Conservation (phyloP, 2,113 vertebrate species). For the Corythoichthys intestinalis region DNA sequence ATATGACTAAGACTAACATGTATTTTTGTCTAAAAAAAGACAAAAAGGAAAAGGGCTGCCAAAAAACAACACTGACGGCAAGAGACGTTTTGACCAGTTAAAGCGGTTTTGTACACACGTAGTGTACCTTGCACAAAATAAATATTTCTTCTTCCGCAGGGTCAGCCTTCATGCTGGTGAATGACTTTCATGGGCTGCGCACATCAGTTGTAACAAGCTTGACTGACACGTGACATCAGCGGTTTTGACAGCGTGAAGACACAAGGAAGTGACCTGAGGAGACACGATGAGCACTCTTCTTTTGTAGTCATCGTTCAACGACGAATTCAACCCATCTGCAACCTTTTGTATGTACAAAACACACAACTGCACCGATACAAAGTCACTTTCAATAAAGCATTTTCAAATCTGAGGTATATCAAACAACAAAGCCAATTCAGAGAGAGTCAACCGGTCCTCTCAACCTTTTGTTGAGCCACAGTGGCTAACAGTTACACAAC, state of each 20-base stretch:
- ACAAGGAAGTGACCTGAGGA: slow-evolving; percentile 7
- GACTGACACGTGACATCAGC: slow-evolving; percentile 31
- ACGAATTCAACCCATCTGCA: not conserved
- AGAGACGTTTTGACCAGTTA: too few species aligned
- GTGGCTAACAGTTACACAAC: slow-evolving; percentile 12
- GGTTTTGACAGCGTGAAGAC: slow-evolving; percentile 17
- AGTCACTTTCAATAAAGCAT: slow-evolving; percentile 17
- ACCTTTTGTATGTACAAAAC: not conserved
- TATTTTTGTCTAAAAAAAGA: too few species aligned
- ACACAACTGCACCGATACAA: slow-evolving; percentile 19
- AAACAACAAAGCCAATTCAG: too few species aligned
- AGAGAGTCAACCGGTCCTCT: too few species aligned
- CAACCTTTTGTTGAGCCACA: too few species aligned
- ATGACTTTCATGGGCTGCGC: not conserved
- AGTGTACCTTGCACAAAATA: too few species aligned
- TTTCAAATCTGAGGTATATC: too few species aligned
- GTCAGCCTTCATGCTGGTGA: slow-evolving; percentile 1
- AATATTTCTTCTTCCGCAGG: not conserved
- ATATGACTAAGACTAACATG: too few species aligned
- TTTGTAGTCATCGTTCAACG: slow-evolving; percentile 35
- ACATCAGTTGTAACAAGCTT: slow-evolving; percentile 19
- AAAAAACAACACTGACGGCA: too few species aligned
- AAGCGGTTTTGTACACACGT: too few species aligned
- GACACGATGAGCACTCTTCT: slow-evolving; percentile 18
- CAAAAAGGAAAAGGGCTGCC: too few species aligned